These are phyloP conservation scores for Scyliorhinus canicula DNA, from an alignment of 2,797 vertebrate genomes.

Conservation along the genomic window DNA sequence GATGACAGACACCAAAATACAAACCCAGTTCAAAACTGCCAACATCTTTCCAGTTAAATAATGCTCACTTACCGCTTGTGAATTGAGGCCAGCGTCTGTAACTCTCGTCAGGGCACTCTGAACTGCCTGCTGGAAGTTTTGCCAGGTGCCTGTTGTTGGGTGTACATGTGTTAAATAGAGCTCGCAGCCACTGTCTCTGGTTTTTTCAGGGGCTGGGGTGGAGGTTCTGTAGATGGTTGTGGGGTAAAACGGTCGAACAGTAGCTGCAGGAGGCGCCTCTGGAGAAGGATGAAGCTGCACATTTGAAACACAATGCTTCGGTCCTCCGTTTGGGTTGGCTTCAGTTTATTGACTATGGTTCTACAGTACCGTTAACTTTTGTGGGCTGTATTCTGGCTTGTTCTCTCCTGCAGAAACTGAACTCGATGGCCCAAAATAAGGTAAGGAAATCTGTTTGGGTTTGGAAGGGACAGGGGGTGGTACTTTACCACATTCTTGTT, in stretches of 20 bases:
- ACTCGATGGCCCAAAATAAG: conserved; percentile 60
- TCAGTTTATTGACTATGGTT: conserved; percentile 69
- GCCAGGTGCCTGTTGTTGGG: conserved; percentile 66
- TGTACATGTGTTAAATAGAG: conserved; percentile 97
- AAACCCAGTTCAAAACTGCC: not conserved
- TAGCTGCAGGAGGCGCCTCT: conserved; percentile 80
- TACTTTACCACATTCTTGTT: conserved; percentile 77
- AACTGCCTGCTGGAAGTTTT: conserved; percentile 71
- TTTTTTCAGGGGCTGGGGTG: conserved; percentile 64
- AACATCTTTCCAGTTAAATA: not conserved
- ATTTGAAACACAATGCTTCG: conserved; percentile 45
- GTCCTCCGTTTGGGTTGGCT: conserved; percentile 52
- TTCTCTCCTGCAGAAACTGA: conserved; percentile 54
- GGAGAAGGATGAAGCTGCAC: conserved; percentile 9
- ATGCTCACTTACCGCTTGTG: conserved; percentile 69
- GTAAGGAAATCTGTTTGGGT: conserved; percentile 79
- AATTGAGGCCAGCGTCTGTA: conserved; percentile 73
- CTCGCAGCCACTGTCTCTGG: conserved; percentile 79
- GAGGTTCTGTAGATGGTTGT: conserved; percentile 76
- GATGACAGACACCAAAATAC: conserved; percentile 6
- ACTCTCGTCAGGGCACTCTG: conserved; percentile 67
- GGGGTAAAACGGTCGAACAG: conserved; percentile 89
- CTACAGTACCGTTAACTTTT: conserved; percentile 60
- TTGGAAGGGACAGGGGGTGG: conserved; percentile 92
- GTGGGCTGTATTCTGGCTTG: conserved; percentile 56